Percentiles rank a stretch among this genome's conserved stretches.
These are phyloP conservation scores for Lasiommata megera DNA, from an alignment of 2,888 invertebrate species.

Conservation along the genomic window DNA sequence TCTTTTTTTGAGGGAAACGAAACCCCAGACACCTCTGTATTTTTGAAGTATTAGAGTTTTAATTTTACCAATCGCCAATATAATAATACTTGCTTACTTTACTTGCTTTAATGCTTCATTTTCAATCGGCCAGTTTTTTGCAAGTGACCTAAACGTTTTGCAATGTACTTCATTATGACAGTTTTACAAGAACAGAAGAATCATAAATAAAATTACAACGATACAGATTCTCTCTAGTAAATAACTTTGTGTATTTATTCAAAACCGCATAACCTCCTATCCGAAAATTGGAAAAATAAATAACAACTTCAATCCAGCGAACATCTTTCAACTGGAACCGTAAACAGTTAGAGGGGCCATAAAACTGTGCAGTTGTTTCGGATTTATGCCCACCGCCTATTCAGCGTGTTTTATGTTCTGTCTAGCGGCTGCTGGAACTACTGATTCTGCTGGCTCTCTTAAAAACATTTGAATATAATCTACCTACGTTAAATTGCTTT, in stretches of 20 bases:
- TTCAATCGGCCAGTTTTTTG: too few relatives aligned
- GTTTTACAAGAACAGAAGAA: too few relatives aligned
- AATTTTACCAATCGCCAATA: too few relatives aligned
- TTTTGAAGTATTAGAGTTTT: too few relatives aligned
- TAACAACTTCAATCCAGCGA: constrained; percentile 8
- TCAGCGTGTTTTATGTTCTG: constrained; percentile 17
- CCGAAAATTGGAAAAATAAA: constrained; percentile 4
- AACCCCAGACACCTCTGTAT: too few relatives aligned
- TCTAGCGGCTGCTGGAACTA: constrained; percentile 4
- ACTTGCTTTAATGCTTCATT: too few relatives aligned
- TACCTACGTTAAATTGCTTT: background rate
- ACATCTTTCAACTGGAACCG: constrained; percentile 17
- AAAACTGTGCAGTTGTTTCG: constrained; percentile 24
- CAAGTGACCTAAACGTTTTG: too few relatives aligned
- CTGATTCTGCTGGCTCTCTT: background rate
- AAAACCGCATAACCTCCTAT: background rate
- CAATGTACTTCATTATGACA: too few relatives aligned
- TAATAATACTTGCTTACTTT: too few relatives aligned
- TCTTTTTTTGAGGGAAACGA: too few relatives aligned
- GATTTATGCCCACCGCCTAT: constrained; percentile 25
- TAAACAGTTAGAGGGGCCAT: constrained; percentile 24
- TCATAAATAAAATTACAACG: too few relatives aligned
- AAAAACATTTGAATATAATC: constrained; percentile 4
- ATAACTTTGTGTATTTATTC: background rate
- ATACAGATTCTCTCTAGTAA: too few relatives aligned